Base-by-base conservation (phyloP, 2,797 vertebrate genomes). In the Oryzias dopingdopingensis region DNA sequence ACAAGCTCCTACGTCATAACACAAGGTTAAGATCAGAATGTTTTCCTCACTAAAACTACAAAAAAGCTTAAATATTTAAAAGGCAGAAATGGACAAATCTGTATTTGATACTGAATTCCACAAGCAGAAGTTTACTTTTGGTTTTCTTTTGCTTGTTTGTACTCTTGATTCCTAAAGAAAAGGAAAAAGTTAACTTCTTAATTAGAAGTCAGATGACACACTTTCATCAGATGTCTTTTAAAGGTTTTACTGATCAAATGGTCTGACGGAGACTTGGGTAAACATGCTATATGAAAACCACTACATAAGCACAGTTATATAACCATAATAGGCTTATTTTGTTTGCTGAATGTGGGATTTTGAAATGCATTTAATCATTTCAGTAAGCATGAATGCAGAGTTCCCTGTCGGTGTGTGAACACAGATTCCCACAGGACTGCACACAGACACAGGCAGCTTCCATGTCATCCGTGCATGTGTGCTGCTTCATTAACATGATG, bases 401-500 rank as follows among this genome's bases (percentile, higher is more conserved):
- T 42, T 29, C 47, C 4, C 2, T 49, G 17, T 22, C 16, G 1
- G 1, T 52, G 40, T 22, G 44, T 7, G 32, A 37, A 37, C 32
- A 12, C 32, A 10, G 12, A 8, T 10, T 37, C 32, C 32, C 32
- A 37, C 32, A 37, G 24, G 47, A 46, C 41, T 49, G 70, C 63
- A 63, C 8, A 7, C 29, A 37, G 62, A 51, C 55, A 47, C 49
- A 59, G 23, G 23, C 55, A 37, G 10, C 32, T 13, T 37, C 32
- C 32, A 12, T 37, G 32, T 37, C 32, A 59, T 52, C 62, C 59
- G 53, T 17, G 79, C 48, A 80, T 72, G 85, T 83, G 81, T 82
- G 84, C 68, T 49, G 86, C 73, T 45, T 72, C 84, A 85, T 76
- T 55, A 75, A 69, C 86, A 81, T 80, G 72, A 84, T 81, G 50